A percentile compares a stretch with the other conserved stretches of the same genome.
Conservation (phyloP, 35 echinoderm and acorn worm species). For the Patiria miniata region DNA sequence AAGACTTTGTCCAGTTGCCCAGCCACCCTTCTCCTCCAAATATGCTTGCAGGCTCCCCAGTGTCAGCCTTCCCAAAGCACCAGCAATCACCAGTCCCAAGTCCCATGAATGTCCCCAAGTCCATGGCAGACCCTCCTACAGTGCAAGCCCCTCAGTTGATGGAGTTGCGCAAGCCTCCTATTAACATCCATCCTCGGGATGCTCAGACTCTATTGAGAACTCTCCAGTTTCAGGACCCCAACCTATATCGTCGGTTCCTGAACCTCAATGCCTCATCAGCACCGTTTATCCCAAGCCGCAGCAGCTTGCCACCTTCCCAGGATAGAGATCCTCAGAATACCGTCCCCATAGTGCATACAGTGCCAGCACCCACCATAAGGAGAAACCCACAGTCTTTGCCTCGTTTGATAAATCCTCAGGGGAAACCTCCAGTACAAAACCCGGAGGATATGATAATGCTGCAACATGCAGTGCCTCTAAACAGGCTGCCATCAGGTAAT, state of each 20-base stretch:
- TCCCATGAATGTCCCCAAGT: background rate
- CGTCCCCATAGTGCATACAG: background rate
- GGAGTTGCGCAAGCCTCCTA: background rate
- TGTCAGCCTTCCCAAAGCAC: background rate
- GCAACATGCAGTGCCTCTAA: background rate
- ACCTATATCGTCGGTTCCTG: background rate
- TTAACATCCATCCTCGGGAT: background rate
- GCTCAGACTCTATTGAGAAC: background rate
- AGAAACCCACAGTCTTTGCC: background rate
- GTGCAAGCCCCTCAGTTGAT: background rate
- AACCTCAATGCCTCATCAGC: background rate
- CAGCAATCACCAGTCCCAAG: background rate
- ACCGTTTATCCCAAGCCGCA: slow-evolving; percentile 2
- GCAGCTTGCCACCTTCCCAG: slow-evolving; percentile 13
- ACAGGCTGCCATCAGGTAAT: background rate
- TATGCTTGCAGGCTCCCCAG: background rate
- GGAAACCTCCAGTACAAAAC: background rate
- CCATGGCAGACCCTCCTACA: background rate
- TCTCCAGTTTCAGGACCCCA: background rate
- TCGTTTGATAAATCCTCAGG: background rate
- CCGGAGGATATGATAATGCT: background rate
- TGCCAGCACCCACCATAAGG: background rate
- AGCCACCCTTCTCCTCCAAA: background rate
- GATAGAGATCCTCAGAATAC: background rate
- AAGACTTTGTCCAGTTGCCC: background rate